A percentile compares a stretch with the other conserved stretches of the same genome.
Conservation (phyloP, 1,140 invertebrate species). For the Vanessa tameamea region DNA sequence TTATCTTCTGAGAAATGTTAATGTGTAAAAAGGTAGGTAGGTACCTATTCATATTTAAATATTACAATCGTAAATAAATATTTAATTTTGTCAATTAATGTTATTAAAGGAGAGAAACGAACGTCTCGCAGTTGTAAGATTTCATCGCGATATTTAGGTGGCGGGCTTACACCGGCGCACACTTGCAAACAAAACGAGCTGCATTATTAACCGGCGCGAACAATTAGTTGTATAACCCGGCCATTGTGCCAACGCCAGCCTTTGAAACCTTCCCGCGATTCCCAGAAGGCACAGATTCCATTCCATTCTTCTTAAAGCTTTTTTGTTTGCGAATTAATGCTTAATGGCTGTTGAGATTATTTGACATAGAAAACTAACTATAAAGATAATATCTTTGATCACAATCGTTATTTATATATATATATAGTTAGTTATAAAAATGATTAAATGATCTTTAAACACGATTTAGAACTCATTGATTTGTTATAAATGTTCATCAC, state of each 20-base stretch:
- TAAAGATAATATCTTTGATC: constrained; percentile 31
- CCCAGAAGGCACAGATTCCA: constrained; percentile 65
- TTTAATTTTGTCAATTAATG: background rate
- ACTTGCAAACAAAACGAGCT: constrained; percentile 61
- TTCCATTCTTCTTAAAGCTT: constrained; percentile 53
- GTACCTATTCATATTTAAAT: background rate
- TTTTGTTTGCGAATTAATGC: constrained; percentile 66
- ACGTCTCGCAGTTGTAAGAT: background rate
- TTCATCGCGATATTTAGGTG: constrained; percentile 12
- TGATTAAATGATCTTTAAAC: constrained; percentile 1
- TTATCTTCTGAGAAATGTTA: constrained; percentile 8
- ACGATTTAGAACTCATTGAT: background rate
- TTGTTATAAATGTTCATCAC: constrained; percentile 8
- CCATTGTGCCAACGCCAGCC: constrained; percentile 61
- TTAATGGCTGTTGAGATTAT: constrained; percentile 57
- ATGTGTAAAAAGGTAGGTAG: background rate
- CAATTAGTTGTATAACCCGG: constrained; percentile 76
- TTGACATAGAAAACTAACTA: constrained; percentile 33
- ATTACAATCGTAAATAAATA: background rate
- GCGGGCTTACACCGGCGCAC: constrained; percentile 12
- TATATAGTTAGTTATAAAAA: background rate
- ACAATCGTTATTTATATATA: no score
- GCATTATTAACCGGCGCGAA: constrained; percentile 75
- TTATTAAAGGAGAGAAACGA: constrained; percentile 4
- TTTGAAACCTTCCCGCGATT: constrained; percentile 63